Percentiles rank a stretch among this genome's conserved stretches.
These are phyloP conservation scores for Oxyruncus cristatus DNA, from an alignment of 2,113 vertebrate genomes.

Conservation along the genomic window DNA sequence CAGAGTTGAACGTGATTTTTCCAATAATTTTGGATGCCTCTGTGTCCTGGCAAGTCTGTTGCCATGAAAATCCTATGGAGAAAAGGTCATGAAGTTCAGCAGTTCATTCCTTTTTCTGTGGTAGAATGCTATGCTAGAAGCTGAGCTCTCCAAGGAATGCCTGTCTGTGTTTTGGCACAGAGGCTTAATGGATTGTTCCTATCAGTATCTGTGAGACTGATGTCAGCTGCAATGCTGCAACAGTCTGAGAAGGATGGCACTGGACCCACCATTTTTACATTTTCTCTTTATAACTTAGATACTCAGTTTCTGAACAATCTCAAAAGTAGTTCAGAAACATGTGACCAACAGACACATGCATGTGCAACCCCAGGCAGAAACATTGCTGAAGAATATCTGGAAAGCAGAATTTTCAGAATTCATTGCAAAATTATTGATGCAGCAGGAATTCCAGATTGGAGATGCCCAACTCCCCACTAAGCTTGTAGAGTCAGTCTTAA, in stretches of 20 bases:
- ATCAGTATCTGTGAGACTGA: background rate
- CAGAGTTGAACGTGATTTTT: background rate
- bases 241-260: background rate
- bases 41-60: background rate
- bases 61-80: background rate
- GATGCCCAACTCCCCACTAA: background rate
- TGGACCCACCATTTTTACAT: background rate
- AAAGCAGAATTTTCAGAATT: background rate
- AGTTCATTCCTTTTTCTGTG: background rate
- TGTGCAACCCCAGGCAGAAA: background rate
- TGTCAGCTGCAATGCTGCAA: background rate
- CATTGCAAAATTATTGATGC: background rate
- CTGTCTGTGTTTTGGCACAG: background rate
- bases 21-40: background rate
- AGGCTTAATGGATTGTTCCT: background rate
- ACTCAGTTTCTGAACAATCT: background rate
- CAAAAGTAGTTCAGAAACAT: background rate
- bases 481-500: background rate
- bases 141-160: background rate
- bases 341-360: too few relatives aligned
- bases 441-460: background rate
- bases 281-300: background rate
- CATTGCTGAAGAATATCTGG: background rate
- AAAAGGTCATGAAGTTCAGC: background rate
- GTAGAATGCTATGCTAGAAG: background rate